phyloP scores from a whole-genome alignment of 1,140 invertebrate species.

The Macrotrachela quadricornifera region DNA sequence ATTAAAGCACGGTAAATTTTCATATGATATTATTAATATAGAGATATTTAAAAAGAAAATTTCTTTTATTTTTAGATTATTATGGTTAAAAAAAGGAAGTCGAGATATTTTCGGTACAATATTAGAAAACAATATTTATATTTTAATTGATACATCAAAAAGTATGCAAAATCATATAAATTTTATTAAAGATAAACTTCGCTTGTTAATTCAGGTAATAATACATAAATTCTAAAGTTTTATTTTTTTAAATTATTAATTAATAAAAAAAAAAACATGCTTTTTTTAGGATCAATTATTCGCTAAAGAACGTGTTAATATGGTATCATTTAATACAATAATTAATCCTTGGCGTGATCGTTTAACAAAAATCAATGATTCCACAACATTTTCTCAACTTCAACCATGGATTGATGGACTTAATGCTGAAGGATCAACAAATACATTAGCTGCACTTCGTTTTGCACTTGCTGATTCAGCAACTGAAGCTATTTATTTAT shows the following conservation, averaged over 20 bases:
- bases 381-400: constrained; percentile 20
- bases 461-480: constrained; percentile 22
- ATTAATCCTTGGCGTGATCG: constrained; percentile 22
- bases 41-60: too few relatives aligned
- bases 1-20: too few relatives aligned
- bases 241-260: not conserved
- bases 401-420: constrained; percentile 24
- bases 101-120: constrained; percentile 29
- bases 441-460: constrained; percentile 24
- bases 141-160: constrained; percentile 26
- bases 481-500: constrained; percentile 27
- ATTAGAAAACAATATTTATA: constrained; percentile 27
- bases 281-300: constrained; percentile 25
- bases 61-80: not conserved
- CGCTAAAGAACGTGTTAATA: constrained; percentile 27
- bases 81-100: constrained; percentile 28
- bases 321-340: constrained; percentile 24
- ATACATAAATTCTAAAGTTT: not conserved
- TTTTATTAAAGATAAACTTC: constrained; percentile 28
- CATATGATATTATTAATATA: too few relatives aligned
- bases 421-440: constrained; percentile 27
- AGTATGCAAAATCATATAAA: constrained; percentile 26
- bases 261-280: not conserved
- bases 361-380: constrained; percentile 23
- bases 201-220: constrained; percentile 25